Percentiles rank a stretch among this genome's conserved stretches.
Conservation (phyloP, 2,888 invertebrate genomes). For the Drosophila villosipedis region DNA sequence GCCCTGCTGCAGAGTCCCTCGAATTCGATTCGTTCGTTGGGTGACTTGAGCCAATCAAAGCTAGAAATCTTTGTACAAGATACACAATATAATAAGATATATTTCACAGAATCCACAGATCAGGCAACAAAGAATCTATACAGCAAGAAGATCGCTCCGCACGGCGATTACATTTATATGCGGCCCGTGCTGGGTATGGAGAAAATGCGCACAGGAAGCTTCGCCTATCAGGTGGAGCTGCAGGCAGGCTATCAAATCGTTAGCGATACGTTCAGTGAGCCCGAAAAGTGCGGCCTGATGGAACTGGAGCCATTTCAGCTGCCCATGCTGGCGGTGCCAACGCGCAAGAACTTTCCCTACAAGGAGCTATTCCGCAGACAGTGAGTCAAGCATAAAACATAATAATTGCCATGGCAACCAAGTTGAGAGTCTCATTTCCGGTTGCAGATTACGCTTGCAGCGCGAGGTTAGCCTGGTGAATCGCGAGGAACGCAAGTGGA, state of each 20-base stretch:
- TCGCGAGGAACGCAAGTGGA: constrained; percentile 86
- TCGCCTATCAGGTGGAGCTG: constrained; percentile 88
- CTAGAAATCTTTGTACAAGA: constrained; percentile 87
- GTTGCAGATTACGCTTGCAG: constrained; percentile 87
- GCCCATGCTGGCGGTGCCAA: constrained; percentile 87
- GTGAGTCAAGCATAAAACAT: constrained; percentile 52
- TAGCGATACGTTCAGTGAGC: constrained; percentile 87
- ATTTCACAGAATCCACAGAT: constrained; percentile 87
- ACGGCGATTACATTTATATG: constrained; percentile 86
- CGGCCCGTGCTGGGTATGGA: constrained; percentile 87
- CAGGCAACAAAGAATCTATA: constrained; percentile 86
- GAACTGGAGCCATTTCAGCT: constrained; percentile 87
- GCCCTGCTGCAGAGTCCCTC: constrained; percentile 88
- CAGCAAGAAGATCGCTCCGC: constrained; percentile 87
- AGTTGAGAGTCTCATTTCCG: background rate
- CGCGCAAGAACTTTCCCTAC: constrained; percentile 87
- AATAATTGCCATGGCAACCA: background rate
- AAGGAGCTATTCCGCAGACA: constrained; percentile 86
- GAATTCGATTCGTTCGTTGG: constrained; percentile 86
- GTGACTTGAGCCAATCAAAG: constrained; percentile 87
- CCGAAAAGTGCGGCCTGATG: constrained; percentile 88
- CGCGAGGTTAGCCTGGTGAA: constrained; percentile 87
- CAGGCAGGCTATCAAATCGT: constrained; percentile 88
- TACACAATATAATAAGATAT: constrained; percentile 87
- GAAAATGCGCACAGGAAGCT: constrained; percentile 86